phyloP scores from a whole-genome alignment of 2,888 invertebrate species.

The Lepidocyrtoides sp. region DNA sequence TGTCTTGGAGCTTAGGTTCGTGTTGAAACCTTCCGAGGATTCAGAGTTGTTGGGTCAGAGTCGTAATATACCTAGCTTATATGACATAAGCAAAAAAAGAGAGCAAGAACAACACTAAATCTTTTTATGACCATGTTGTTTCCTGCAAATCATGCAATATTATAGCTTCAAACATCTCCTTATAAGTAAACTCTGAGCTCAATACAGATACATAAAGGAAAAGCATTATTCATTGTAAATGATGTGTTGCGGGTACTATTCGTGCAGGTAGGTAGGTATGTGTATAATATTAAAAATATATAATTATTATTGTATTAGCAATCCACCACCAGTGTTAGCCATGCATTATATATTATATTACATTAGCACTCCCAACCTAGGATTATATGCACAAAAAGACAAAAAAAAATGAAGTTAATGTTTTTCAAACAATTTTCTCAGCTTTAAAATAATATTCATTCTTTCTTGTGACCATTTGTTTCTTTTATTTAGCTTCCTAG shows the following conservation, averaged over 20 bases:
- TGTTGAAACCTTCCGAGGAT: background rate
- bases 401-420: background rate
- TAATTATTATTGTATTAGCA: conserved; percentile 17
- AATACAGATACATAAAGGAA: background rate
- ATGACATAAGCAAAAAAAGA: conserved; percentile 62
- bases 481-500: conserved; percentile 63
- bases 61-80: conserved; percentile 41
- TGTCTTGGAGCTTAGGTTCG: background rate
- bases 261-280: background rate
- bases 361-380: conserved; percentile 18
- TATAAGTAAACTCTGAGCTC: background rate
- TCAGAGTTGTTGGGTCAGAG: background rate
- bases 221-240: conserved; percentile 20
- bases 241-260: background rate
- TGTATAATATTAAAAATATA: background rate
- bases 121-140: conserved; percentile 61
- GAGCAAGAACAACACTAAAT: conserved; percentile 48
- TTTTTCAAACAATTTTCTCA: conserved; percentile 47
- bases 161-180: background rate
- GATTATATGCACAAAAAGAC: conserved; percentile 9
- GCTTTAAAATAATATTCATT: conserved; percentile 1
- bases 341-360: background rate
- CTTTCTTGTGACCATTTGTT: conserved; percentile 39
- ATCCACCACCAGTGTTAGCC: background rate
- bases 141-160: conserved; percentile 63